Conservation (phyloP, 2,888 invertebrate species). For the Eupithecia dodoneata region DNA sequence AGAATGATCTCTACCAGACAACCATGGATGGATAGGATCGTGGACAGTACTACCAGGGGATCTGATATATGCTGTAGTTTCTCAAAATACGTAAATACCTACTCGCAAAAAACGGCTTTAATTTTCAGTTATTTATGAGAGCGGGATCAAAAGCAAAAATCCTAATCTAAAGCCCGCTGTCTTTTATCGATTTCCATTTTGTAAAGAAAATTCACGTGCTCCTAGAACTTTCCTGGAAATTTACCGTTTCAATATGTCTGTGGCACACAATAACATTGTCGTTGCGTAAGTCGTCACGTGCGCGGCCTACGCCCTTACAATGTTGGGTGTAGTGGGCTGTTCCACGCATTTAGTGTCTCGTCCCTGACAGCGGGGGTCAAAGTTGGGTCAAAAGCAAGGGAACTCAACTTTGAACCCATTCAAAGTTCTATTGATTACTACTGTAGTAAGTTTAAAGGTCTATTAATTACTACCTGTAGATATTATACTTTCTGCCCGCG, state of each 20-base stretch:
- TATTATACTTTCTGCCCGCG: too few relatives aligned
- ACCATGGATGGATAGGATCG: too few relatives aligned
- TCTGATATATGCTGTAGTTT: too few relatives aligned
- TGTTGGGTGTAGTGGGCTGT: neutral
- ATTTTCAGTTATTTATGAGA: too few relatives aligned
- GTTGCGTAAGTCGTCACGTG: conserved; percentile 4
- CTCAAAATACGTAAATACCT: too few relatives aligned
- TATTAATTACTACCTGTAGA: too few relatives aligned
- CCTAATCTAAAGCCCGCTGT: neutral
- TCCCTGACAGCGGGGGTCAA: neutral
- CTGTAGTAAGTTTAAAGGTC: too few relatives aligned
- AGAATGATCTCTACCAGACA: too few relatives aligned
- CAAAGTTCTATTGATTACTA: neutral
- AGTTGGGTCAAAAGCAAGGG: neutral
- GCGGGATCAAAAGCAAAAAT: too few relatives aligned
- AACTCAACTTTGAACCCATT: too few relatives aligned
- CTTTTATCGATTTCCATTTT: neutral
- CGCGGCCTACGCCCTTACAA: neutral
- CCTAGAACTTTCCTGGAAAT: neutral
- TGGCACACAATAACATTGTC: neutral
- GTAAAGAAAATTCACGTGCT: neutral
- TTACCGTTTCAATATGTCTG: neutral
- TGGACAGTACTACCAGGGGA: too few relatives aligned
- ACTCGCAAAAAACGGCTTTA: too few relatives aligned
- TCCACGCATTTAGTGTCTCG: neutral